A percentile compares a stretch with the other conserved stretches of the same genome.
phyloP scores from a whole-genome alignment of 2,888 invertebrate species.

The Pegoplata infirma region DNA sequence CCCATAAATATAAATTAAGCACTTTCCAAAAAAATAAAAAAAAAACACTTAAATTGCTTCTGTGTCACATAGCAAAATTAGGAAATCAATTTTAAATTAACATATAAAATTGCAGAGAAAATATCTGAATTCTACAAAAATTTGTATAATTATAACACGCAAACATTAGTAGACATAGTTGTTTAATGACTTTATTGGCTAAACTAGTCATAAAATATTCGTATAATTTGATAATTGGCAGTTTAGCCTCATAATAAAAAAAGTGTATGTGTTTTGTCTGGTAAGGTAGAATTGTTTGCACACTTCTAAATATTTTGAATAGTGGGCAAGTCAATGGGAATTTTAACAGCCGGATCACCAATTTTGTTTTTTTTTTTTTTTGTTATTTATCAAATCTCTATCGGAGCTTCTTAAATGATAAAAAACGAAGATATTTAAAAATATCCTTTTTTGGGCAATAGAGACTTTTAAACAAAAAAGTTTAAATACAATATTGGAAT shows the following conservation, averaged over 20 bases:
- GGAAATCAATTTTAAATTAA: conserved; percentile 48
- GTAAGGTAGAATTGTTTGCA: too few relatives aligned
- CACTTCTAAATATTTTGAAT: background rate
- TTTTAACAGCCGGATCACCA: too few relatives aligned
- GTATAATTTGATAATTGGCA: conserved; percentile 12
- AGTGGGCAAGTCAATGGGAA: too few relatives aligned
- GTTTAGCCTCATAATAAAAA: background rate
- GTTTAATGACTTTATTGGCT: conserved; percentile 28
- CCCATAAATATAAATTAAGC: conserved; percentile 49
- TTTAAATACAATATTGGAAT: too few relatives aligned
- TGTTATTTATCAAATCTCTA: too few relatives aligned
- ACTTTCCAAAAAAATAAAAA: too few relatives aligned
- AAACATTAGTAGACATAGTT: conserved; percentile 4
- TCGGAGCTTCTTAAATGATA: too few relatives aligned
- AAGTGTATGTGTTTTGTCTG: background rate
- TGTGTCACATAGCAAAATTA: conserved; percentile 29
- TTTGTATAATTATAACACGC: conserved; percentile 25
- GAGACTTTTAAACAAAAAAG: too few relatives aligned
- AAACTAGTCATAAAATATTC: conserved; percentile 23
- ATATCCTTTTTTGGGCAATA: too few relatives aligned
- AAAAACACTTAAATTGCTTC: conserved; percentile 24
- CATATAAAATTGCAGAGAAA: conserved; percentile 10
- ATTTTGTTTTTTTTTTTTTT: too few relatives aligned
- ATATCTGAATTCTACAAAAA: background rate
- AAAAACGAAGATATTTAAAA: too few relatives aligned